These are phyloP conservation scores for Parasteatoda tepidariorum DNA, from an alignment of 1,140 invertebrate species.

Conservation along the genomic window DNA sequence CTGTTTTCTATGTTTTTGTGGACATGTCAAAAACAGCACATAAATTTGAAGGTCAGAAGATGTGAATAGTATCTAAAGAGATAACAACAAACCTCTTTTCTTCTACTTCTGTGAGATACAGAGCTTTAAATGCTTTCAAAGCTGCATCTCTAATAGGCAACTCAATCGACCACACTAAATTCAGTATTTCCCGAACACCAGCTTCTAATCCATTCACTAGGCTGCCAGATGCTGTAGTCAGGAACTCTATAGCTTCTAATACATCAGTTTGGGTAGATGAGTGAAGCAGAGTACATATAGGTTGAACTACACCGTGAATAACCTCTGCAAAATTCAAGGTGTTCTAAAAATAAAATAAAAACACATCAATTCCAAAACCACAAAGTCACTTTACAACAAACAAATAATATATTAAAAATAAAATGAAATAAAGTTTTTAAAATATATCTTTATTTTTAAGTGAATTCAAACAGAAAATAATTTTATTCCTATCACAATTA, in stretches of 20 bases:
- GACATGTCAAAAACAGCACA: too few relatives aligned
- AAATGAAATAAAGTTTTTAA: background rate
- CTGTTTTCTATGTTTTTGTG: too few relatives aligned
- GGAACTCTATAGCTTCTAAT: conserved; percentile 85
- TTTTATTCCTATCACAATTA: too few relatives aligned
- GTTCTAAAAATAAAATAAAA: conserved; percentile 25
- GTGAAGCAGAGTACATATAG: conserved; percentile 72
- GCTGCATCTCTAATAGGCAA: conserved; percentile 75
- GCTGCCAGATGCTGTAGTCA: conserved; percentile 83
- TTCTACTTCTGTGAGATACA: conserved; percentile 71
- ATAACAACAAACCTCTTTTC: conserved; percentile 20
- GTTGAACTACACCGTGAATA: conserved; percentile 25
- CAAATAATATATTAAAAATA: background rate
- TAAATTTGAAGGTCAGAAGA: too few relatives aligned
- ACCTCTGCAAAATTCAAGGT: conserved; percentile 46
- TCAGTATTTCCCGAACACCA: conserved; percentile 81
- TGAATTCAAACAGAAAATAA: too few relatives aligned
- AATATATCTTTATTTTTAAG: too few relatives aligned
- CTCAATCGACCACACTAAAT: conserved; percentile 80
- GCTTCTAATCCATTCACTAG: conserved; percentile 77
- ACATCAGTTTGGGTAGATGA: conserved; percentile 82
- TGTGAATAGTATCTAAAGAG: too few relatives aligned
- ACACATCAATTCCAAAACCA: background rate
- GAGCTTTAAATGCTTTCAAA: conserved; percentile 74
- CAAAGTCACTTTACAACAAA: background rate